A percentile compares a stretch with the other conserved stretches of the same genome.
phyloP scores from a whole-genome alignment of 2,888 invertebrate species.

The Palloptera scutellata region DNA sequence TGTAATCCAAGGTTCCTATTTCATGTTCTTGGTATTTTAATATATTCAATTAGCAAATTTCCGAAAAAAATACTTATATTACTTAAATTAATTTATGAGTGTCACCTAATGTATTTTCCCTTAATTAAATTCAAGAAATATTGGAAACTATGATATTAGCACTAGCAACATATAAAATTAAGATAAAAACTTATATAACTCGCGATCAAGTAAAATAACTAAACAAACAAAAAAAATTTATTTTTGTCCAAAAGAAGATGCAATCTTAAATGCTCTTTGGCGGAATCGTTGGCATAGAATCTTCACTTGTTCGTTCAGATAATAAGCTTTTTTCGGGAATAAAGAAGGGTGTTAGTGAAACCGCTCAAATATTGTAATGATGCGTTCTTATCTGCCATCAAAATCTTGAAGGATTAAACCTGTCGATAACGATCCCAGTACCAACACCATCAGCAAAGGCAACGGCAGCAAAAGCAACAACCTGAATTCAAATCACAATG shows the following conservation, averaged over 20 bases:
- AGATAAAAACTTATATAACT: not conserved
- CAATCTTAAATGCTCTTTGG: not conserved
- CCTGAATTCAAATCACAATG: not conserved
- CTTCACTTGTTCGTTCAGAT: constrained; percentile 2
- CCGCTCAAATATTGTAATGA: constrained; percentile 11
- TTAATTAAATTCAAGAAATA: too few relatives aligned
- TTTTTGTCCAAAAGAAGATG: not conserved
- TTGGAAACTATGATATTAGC: too few relatives aligned
- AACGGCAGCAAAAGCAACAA: constrained; percentile 7
- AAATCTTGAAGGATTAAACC: constrained; percentile 31
- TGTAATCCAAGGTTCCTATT: too few relatives aligned
- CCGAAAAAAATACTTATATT: too few relatives aligned
- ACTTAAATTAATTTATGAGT: too few relatives aligned
- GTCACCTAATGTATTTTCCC: too few relatives aligned
- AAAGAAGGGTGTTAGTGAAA: too few relatives aligned
- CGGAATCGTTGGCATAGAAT: constrained; percentile 29
- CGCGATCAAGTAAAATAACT: not conserved
- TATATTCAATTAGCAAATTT: too few relatives aligned
- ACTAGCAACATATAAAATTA: not conserved
- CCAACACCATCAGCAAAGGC: constrained; percentile 9
- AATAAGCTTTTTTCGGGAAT: too few relatives aligned
- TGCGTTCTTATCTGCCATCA: constrained; percentile 26
- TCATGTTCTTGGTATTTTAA: too few relatives aligned
- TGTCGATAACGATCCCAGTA: constrained; percentile 27
- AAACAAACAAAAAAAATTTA: not conserved